Evolutionary conservation across 2,113 vertebrate species (phyloP).

Genomic region (Apistogramma diplotaenia): DNA sequence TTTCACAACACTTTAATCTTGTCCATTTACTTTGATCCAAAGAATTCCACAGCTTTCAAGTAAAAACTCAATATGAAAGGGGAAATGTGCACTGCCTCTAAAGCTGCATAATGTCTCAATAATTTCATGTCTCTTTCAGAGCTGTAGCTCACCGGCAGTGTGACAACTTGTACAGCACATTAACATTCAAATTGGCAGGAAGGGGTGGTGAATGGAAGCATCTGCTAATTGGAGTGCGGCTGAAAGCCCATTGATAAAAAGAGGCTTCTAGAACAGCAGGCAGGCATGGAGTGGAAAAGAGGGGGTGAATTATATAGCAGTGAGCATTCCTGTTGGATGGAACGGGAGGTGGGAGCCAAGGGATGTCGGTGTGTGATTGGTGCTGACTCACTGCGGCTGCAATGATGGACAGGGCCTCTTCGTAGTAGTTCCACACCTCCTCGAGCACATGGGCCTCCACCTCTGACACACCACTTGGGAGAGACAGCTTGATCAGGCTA

Average conservation of each 20-base stretch:
- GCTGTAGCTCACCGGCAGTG: slow-evolving; percentile 62
- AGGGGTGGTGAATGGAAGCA: slow-evolving; percentile 78
- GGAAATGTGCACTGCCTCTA: slow-evolving; percentile 57
- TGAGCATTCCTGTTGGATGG: slow-evolving; percentile 31
- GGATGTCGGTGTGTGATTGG: slow-evolving; percentile 49
- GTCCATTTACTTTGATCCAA: slow-evolving; percentile 61
- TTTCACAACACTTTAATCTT: slow-evolving; percentile 48
- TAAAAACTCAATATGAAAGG: slow-evolving; percentile 51
- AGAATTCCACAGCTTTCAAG: slow-evolving; percentile 54
- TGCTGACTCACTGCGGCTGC: slow-evolving; percentile 81
- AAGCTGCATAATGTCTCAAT: slow-evolving; percentile 58
- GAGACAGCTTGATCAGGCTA: slow-evolving; percentile 85
- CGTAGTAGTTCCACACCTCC: slow-evolving; percentile 85
- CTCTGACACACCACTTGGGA: slow-evolving; percentile 78
- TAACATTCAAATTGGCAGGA: slow-evolving; percentile 78
- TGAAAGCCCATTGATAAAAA: slow-evolving; percentile 78
- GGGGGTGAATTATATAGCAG: slow-evolving; percentile 71
- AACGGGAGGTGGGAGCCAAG: slow-evolving; percentile 47
- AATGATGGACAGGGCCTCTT: slow-evolving; percentile 84
- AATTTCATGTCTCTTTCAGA: slow-evolving; percentile 69
- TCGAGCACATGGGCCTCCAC: slow-evolving; percentile 78
- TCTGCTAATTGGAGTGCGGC: slow-evolving; percentile 76
- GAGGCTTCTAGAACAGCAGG: slow-evolving; percentile 68
- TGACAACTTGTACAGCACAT: slow-evolving; percentile 67
- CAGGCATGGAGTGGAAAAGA: slow-evolving; percentile 57